Conservation (phyloP, 37 sponge, comb jelly and placozoan genomes). For the Dysidea cf. avara region DNA sequence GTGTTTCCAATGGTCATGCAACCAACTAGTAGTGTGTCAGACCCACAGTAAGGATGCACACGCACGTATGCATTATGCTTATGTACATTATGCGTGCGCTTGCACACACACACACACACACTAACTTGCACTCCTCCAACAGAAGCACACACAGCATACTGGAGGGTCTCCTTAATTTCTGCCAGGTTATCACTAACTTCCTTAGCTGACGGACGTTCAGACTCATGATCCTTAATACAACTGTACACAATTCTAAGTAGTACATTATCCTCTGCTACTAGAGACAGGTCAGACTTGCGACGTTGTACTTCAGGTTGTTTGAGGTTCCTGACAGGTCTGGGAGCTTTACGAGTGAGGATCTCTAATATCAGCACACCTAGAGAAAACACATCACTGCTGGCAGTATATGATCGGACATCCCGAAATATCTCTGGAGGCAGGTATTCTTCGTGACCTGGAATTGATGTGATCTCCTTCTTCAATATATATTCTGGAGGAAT, state of each 20-base stretch:
- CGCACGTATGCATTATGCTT: too few relatives aligned
- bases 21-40: too few relatives aligned
- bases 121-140: too few relatives aligned
- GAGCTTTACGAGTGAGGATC: slow-evolving; percentile 57
- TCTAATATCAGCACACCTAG: slow-evolving; percentile 56
- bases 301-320: slow-evolving; percentile 43
- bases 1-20: too few relatives aligned
- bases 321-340: too few relatives aligned
- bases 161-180: background rate
- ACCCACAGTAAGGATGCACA: too few relatives aligned
- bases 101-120: too few relatives aligned
- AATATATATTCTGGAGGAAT: slow-evolving; percentile 38
- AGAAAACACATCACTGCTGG: slow-evolving; percentile 64
- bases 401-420: slow-evolving; percentile 28
- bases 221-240: slow-evolving; percentile 17
- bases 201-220: slow-evolving; percentile 16
- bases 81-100: too few relatives aligned
- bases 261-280: background rate
- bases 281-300: slow-evolving; percentile 21
- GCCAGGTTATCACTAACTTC: slow-evolving; percentile 16
- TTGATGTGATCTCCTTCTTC: slow-evolving; percentile 30
- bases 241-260: slow-evolving; percentile 2
- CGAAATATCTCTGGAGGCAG: slow-evolving; percentile 68
- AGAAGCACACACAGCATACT: too few relatives aligned
- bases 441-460: slow-evolving; percentile 60